Evolutionary conservation across 1,140 invertebrate genomes (phyloP).

Genomic region (Hetaerina americana): DNA sequence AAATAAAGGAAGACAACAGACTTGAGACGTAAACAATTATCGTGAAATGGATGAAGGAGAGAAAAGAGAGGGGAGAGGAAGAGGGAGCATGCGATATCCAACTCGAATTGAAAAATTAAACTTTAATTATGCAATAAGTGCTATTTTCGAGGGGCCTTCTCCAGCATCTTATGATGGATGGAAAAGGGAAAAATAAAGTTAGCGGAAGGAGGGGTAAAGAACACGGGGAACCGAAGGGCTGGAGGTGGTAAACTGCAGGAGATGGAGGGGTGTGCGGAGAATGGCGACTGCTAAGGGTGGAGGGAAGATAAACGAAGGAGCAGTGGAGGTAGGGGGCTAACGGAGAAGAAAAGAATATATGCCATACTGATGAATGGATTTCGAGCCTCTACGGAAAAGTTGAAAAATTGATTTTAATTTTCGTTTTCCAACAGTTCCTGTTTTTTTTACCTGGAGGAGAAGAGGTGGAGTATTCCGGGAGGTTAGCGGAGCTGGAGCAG

Average conservation of each 20-base stretch:
- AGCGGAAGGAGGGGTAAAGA: background rate
- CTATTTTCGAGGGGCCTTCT: background rate
- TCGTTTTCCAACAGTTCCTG: background rate
- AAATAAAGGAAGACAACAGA: too few relatives aligned
- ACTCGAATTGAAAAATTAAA: background rate
- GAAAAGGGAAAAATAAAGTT: background rate
- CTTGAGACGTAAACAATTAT: too few relatives aligned
- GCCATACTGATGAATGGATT: background rate
- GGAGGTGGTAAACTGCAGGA: too few relatives aligned
- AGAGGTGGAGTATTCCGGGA: background rate
- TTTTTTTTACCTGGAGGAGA: background rate
- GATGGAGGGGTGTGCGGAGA: too few relatives aligned
- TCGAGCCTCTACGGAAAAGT: background rate
- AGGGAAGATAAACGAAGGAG: too few relatives aligned
- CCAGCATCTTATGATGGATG: background rate
- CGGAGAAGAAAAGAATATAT: background rate
- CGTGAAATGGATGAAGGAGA: too few relatives aligned
- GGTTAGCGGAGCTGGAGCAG: background rate
- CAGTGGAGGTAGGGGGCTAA: background rate
- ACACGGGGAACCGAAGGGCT: background rate
- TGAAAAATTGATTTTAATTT: slow-evolving; percentile 1
- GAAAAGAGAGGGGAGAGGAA: too few relatives aligned
- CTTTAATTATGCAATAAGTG: background rate
- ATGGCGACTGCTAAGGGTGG: too few relatives aligned
- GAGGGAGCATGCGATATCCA: too few relatives aligned